Evolutionary conservation across 92 coral and sea anemone species (phyloP), one percentile per base, ranked within the genome.

Genomic region (Actinostola sp.): DNA sequence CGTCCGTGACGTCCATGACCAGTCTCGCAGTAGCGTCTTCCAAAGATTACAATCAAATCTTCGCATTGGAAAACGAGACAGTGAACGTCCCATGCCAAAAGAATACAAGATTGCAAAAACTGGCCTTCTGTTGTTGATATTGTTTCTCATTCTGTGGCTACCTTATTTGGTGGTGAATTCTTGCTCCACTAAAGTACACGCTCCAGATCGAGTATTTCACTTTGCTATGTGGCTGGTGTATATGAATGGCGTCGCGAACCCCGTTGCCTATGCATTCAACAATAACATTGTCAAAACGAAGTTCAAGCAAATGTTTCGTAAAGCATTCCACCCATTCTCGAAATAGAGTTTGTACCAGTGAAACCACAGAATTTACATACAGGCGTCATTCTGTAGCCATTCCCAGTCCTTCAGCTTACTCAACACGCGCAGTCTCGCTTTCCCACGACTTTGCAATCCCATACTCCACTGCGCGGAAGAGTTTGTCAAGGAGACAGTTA

Each of bases 131-230:
- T 65, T 93, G 34, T 51, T 93, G 67, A 33, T 91, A n/a, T 51
- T 81, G 14, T 93, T 91, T 62, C 79, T 86, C 20, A 46, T 91
- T 10, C 74, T 90, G 26, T 93, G 98, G 98, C 44, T 87, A 56
- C 98, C 97, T 17, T 93, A 93, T 62, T 61, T 93, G 61, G 89
- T 91, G 0, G 98, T 92, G 67, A 90, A 93, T 64, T 75, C 84
- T 17, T 93, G 98, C 55, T 57, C 82, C 17, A 76, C 82, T 29
- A 58, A 75, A 6, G 44, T 77, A 29, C 29, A 81, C n/a, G 86
- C 86, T 1, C 63, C 93, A 0, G 74, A 66, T 25, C 23, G 71
- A 21, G 86, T 79, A 1, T 84, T 84, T 31, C 96, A 81, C 30
- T 46, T 81, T 20, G 87, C 92, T 15, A 93, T 82, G 93, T 93